Evolutionary conservation across 2,888 invertebrate species (phyloP).

Genomic region (Harpalus rufipes): DNA sequence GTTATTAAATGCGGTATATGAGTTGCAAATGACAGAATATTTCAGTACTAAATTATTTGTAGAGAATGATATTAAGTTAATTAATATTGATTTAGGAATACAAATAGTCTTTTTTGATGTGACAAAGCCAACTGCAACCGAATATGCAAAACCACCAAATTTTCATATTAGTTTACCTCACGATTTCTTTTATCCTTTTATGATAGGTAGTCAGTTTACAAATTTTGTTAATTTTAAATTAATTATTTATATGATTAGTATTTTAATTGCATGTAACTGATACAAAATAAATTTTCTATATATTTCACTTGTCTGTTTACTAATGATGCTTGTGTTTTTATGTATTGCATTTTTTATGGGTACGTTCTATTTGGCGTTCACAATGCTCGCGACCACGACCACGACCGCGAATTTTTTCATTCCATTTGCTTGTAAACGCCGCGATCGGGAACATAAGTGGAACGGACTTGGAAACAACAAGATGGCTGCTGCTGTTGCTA

Average conservation of each 20-base stretch:
- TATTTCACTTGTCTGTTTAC: not conserved
- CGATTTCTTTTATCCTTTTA: slow-evolving; percentile 84
- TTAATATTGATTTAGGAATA: slow-evolving; percentile 70
- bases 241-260: not conserved
- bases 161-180: slow-evolving; percentile 80
- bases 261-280: not conserved
- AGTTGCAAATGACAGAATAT: slow-evolving; percentile 43
- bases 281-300: not conserved
- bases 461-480: too few relatives aligned
- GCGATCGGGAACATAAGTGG: too few relatives aligned
- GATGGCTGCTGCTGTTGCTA: too few relatives aligned
- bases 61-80: slow-evolving; percentile 67
- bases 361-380: too few relatives aligned
- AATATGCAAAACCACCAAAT: slow-evolving; percentile 79
- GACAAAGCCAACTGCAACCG: slow-evolving; percentile 76
- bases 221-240: slow-evolving; percentile 23
- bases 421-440: too few relatives aligned
- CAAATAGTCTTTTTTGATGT: slow-evolving; percentile 77
- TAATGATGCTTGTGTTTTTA: too few relatives aligned
- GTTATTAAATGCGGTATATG: slow-evolving; percentile 73
- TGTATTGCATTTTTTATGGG: too few relatives aligned
- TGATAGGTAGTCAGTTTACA: slow-evolving; percentile 66
- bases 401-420: too few relatives aligned
- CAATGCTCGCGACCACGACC: too few relatives aligned
- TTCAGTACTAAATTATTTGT: slow-evolving; percentile 28